Evolutionary conservation across 2,113 vertebrate species (phyloP), one percentile per base, ranked within the genome.

Genomic region (Sinosuthora webbiana): DNA sequence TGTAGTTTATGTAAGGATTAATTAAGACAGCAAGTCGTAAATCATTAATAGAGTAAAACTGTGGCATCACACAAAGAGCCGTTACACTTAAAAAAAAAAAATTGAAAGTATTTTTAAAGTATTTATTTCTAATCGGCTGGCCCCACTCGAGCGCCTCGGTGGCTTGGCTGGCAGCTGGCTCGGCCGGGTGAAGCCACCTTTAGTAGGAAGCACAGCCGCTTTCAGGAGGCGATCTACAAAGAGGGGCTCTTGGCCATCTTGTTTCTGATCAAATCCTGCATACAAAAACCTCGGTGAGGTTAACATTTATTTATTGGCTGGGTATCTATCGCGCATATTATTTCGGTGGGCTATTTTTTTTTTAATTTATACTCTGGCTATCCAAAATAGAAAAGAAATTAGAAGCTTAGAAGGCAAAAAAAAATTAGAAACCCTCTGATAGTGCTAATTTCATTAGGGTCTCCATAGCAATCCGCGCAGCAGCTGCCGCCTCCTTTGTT

Each of bases 1-100:
- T 92, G 98, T 98, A 98, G 98, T 98, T 98, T 97, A 97, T 98
- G 97, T 99, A 98, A 98, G 98, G 98, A 96, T 97, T 98, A 97
- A 97, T 95, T 98, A 98, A 98, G 98, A 98, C 96, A 97, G 95
- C 97, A 98, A 98, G 97, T 97, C 98, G 98, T 98, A 98, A 98
- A 98, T 98, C 97, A 98, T 97, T 97, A 97, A 97, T 98, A 98
- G 98, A 98, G 97, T 98, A 98, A 98, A 97, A 95, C 96, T 83
- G 97, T 98, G 97, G 89, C 91, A 89, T 97, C 97, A 97, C 94
- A 95, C 87, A 62, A 97, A 94, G 94, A 97, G 94, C 95, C 80
- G 67, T 96, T 95, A 97, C 88, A 96, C 95, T 96, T 98, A 77
- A 91, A 64, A 64, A 87, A 64, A 64, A 87, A 87, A 78, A 41